Evolutionary conservation across 2,888 invertebrate genomes (phyloP), one percentile per base, ranked within the genome.

Genomic region (Morpho helenor): DNA sequence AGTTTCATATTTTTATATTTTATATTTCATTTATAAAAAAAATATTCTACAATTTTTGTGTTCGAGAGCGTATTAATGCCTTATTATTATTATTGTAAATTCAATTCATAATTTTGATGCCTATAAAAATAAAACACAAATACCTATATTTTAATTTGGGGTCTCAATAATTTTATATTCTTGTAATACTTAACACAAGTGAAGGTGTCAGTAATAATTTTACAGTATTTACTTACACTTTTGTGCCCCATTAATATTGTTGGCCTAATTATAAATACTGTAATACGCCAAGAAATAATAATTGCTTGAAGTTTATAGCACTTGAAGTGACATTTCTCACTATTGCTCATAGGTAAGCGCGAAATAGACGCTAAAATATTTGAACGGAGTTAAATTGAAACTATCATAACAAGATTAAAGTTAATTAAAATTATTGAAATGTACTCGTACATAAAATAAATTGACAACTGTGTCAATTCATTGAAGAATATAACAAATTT

Each of bases 221-320:
- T 31, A 5, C 31, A 1, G 31, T 31, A 31, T 31, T 5, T 31
- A 31, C 31, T 31, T 31, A 31, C 31, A 31, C 31, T 31, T 5
- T 54, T 42, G 54, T 10, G 22, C 10, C 42, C 54, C 54, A 54
- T 54, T 54, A 54, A 54, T 54, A 54, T 54, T 8, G 47, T 54
- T 48, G 54, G 48, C 54, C 54, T 31, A 48, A 54, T 54, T 48
- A 54, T 54, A 48, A 48, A 54, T 23, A 42, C 54, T 48, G 54
- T 54, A 54, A 54, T 42, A 54, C 48, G 54, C 54, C 55, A 55
- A 55, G 55, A 55, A 55, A 55, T 55, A 40, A 55, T 49, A 55
- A 54, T 54, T 54, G 55, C 49, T 31, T 31, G 43, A 55, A 55
- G 55, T 55, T 55, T 55, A 55, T 55, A 39, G 55, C 55, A 55